Conservation (phyloP, 2,797 vertebrate genomes). For the Coregonus suidteri region DNA sequence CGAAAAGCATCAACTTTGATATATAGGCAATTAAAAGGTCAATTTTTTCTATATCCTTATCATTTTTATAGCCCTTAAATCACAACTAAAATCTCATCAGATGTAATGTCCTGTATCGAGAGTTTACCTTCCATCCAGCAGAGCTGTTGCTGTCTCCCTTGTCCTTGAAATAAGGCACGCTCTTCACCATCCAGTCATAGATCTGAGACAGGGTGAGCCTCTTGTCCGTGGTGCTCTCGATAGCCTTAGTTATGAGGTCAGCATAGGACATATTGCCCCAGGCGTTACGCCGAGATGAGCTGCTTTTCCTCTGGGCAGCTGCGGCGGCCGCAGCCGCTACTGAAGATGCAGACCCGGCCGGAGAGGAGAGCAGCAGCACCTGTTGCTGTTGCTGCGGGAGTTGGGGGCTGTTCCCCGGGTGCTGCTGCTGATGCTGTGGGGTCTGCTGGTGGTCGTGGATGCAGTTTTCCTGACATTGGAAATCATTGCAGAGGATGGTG, state of each 20-base stretch:
- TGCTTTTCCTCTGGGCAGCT: constrained; percentile 88
- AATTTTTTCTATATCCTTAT: no score
- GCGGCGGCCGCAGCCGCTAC: constrained; percentile 77
- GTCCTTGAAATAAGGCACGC: constrained; percentile 96
- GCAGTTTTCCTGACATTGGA: constrained; percentile 83
- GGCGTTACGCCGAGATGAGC: constrained; percentile 92
- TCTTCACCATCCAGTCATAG: constrained; percentile 99
- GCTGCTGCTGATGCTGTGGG: constrained; percentile 72
- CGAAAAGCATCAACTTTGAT: no score
- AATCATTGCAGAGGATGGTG: constrained; percentile 80
- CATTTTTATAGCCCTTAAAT: neutral
- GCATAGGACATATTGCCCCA: constrained; percentile 99
- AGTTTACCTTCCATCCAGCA: constrained; percentile 95
- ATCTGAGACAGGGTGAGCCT: constrained; percentile 94
- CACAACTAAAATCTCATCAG: neutral
- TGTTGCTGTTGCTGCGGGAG: constrained; percentile 77
- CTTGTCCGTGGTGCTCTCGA: constrained; percentile 94
- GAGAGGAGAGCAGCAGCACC: constrained; percentile 82
- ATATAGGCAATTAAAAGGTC: no score
- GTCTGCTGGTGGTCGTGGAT: constrained; percentile 77
- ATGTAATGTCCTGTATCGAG: neutral
- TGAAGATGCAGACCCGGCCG: constrained; percentile 74
- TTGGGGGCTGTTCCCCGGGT: constrained; percentile 59
- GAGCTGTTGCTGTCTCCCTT: constrained; percentile 98
- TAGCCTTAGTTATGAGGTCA: constrained; percentile 96